Base-by-base conservation (phyloP, 2,888 invertebrate species). In the Mycalesis mineus region DNA sequence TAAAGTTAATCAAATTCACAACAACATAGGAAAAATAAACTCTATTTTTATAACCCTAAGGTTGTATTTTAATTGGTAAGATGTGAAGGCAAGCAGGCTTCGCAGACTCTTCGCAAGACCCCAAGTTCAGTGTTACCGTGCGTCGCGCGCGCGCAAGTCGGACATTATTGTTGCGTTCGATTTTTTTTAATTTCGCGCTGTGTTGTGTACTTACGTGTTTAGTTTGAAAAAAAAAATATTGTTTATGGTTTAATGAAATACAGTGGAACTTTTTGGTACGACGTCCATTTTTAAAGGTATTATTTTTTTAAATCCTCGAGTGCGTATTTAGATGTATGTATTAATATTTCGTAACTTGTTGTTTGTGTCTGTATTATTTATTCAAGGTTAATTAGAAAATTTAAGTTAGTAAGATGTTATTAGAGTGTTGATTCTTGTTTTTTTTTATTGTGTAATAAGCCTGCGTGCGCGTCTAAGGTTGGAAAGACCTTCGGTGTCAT, bases 41-140 rank as follows among this genome's bases (percentile, higher is more conserved):
- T 51, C 22, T 55, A 51, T 41, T 7, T 5, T n/a, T 13, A 7
- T 17, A 33, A 4, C 11, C 8, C 42, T 50, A 59, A 45, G 41
- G 57, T 63, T 60, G 64, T 42, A 37, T 49, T 39, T 56, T 54
- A 48, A 15, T 28, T 48, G 28, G 40, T 36, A 37, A 41, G 47
- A 1, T 9, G 65, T 63, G 77, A 82, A 82, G 80, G 82, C 69
- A 68, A 82, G 66, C 79, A 69, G 71, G 73, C 63, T 66, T 44
- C 47, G 48, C 49, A 58, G 64, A 62, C 61, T 67, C 69, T 72
- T 72, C 81, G 78, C 80, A 66, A 70, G 71, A 71, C 74, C 70
- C 83, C 83, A 84, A 84, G 84, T 85, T 85, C 84, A 85, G 84
- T 85, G 84, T 78, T 84, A 82, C 68, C 77, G 70, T 72, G 75